These are phyloP conservation scores for Spilogale gracilis DNA, from an alignment of 2,113 vertebrate genomes.

Conservation along the genomic window DNA sequence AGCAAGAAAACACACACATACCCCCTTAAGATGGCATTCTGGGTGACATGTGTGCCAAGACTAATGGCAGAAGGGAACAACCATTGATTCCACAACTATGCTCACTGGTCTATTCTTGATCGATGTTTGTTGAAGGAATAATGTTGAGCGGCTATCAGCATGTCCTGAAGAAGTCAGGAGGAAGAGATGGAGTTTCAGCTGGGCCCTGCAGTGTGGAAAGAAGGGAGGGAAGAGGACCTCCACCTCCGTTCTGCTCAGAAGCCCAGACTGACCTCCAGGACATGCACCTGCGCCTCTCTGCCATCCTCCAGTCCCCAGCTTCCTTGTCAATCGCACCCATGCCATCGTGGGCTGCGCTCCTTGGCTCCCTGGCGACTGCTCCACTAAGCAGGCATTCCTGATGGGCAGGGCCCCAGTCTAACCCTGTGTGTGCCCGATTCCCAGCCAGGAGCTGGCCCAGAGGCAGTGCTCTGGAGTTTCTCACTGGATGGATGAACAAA, in stretches of 20 bases:
- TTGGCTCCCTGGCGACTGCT: neutral
- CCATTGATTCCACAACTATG: neutral
- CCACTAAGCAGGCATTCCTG: neutral
- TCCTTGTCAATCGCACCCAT: neutral
- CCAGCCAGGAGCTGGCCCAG: neutral
- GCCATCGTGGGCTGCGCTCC: neutral
- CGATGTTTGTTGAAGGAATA: neutral
- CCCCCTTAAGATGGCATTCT: neutral
- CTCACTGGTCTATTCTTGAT: neutral
- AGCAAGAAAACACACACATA: neutral
- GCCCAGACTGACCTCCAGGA: neutral
- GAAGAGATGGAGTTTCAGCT: neutral
- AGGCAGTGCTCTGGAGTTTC: neutral
- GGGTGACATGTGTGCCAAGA: neutral
- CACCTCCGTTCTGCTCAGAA: accelerated
- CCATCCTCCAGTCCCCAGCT: too few species aligned
- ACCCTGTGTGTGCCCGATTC: neutral
- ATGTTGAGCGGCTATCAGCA: neutral
- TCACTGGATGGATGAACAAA: neutral
- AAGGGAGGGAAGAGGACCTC: neutral
- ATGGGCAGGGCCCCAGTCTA: neutral
- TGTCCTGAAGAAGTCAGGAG: neutral
- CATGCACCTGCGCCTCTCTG: neutral
- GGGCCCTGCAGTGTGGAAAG: neutral
- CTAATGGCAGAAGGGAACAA: neutral